phyloP scores from a whole-genome alignment of 2,113 vertebrate species.

The Bufo bufo region DNA sequence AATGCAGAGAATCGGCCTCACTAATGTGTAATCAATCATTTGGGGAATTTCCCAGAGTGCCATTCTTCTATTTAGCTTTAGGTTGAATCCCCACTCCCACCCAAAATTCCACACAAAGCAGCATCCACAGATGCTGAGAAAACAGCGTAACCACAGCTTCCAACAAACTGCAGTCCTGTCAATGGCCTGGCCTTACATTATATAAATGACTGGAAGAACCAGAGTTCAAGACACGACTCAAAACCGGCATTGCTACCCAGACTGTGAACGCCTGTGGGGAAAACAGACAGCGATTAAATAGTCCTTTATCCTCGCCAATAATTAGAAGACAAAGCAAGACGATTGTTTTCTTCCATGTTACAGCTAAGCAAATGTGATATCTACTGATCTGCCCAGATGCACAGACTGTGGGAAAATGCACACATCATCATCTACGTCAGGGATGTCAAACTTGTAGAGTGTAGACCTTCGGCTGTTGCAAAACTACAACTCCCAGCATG shows the following conservation, averaged over 20 bases:
- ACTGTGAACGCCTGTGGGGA: conserved; percentile 40
- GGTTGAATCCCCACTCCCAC: not conserved
- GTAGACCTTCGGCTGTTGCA: too few relatives aligned
- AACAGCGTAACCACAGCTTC: not conserved
- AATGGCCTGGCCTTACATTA: not conserved
- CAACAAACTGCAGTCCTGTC: conserved; percentile 13
- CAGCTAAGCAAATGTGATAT: conserved; percentile 11
- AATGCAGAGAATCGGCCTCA: too few relatives aligned
- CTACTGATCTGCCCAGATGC: conserved; percentile 11
- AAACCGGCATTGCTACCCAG: not conserved
- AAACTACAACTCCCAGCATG: too few relatives aligned
- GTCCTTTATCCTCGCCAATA: conserved; percentile 41
- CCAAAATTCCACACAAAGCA: not conserved
- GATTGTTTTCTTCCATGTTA: conserved; percentile 31
- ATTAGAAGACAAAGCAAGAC: conserved; percentile 35
- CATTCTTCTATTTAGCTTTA: not conserved
- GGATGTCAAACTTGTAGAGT: too few relatives aligned
- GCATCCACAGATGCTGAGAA: not conserved
- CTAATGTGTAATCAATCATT: not conserved
- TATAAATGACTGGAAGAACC: conserved; percentile 4
- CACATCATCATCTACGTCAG: not conserved
- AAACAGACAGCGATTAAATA: conserved; percentile 42
- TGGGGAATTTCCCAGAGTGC: not conserved
- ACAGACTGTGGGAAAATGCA: conserved; percentile 47
- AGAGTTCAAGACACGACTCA: conserved; percentile 18